A percentile compares a stretch with the other conserved stretches of the same genome.
Conservation (phyloP, 1,140 invertebrate genomes). For the Calliphora vicina region DNA sequence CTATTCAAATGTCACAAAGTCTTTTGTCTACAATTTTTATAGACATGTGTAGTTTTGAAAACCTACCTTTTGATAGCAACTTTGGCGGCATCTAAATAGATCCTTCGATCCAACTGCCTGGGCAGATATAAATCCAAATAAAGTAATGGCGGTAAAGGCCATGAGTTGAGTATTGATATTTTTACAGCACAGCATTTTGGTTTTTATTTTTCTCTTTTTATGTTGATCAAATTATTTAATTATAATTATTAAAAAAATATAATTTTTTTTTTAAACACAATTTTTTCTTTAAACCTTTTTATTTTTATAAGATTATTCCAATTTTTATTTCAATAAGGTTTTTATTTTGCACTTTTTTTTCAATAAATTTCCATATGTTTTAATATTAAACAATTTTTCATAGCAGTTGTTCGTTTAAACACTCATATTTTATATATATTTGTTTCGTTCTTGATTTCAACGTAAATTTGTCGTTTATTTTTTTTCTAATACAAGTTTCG, state of each 20-base stretch:
- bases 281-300: neutral
- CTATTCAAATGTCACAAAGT: neutral
- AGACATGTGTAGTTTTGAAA: neutral
- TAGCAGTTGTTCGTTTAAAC: neutral
- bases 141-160: constrained; percentile 32
- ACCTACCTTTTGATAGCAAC: constrained; percentile 44
- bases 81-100: constrained; percentile 42
- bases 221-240: neutral
- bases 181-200: neutral
- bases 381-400: neutral
- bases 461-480: neutral
- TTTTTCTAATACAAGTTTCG: neutral
- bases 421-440: neutral
- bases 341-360: neutral
- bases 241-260: neutral
- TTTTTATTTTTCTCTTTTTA: neutral
- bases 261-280: neutral
- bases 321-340: neutral
- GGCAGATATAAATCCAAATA: constrained; percentile 41
- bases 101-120: constrained; percentile 40
- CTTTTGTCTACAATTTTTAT: neutral
- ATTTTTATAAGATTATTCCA: neutral
- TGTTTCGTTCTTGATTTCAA: neutral
- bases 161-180: neutral
- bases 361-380: neutral